A percentile compares a stretch with the other conserved stretches of the same genome.
phyloP scores from a whole-genome alignment of 2,888 invertebrate species.

The Plagodis dolabraria region DNA sequence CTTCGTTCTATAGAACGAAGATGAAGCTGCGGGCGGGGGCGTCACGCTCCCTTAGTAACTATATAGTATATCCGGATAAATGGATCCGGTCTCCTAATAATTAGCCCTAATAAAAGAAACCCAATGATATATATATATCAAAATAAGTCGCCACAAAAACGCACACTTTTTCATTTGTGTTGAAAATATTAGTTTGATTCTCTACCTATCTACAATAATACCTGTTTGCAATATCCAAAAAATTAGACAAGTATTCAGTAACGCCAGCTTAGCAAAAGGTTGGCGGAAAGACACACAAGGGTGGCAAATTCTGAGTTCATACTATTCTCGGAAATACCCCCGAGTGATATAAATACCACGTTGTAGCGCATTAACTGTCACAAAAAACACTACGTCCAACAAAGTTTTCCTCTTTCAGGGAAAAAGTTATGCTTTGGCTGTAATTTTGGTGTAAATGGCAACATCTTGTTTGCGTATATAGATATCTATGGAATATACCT shows the following conservation, averaged over 20 bases:
- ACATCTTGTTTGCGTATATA: constrained; percentile 6
- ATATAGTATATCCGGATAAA: no score
- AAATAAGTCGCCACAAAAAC: no score
- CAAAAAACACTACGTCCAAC: constrained; percentile 45
- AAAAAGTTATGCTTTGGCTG: constrained; percentile 26
- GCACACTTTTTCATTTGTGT: no score
- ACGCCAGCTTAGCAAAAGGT: constrained; percentile 50
- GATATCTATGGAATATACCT: background rate
- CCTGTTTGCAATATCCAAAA: constrained; percentile 1
- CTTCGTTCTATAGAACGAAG: no score
- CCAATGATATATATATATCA: no score
- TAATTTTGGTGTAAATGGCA: constrained; percentile 23
- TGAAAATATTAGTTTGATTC: no score
- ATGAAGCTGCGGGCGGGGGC: no score
- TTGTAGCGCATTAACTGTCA: constrained; percentile 57
- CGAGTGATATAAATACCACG: constrained; percentile 67
- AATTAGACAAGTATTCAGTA: constrained; percentile 28
- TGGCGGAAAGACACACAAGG: constrained; percentile 61
- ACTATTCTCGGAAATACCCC: constrained; percentile 60
- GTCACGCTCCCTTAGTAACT: no score
- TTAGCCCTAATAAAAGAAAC: no score
- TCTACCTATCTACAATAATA: no score
- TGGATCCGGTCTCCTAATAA: no score
- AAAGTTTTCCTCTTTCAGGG: constrained; percentile 37
- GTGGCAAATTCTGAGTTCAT: constrained; percentile 64